Percentiles rank a stretch among this genome's conserved stretches.
Conservation (phyloP, 2,888 invertebrate genomes). For the Agonopterix alstromeriana region DNA sequence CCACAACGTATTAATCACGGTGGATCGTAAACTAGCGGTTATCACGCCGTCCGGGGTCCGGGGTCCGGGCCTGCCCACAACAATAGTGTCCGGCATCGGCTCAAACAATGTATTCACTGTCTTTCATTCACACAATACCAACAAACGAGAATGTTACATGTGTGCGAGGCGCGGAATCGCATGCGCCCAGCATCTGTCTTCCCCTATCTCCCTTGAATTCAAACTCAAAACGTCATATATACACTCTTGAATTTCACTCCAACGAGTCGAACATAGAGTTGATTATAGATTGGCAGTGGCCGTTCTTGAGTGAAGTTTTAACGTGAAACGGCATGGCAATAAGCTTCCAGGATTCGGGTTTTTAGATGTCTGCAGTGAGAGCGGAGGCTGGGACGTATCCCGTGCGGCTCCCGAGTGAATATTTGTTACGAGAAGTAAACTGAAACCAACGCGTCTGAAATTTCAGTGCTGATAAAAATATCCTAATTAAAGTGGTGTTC, state of each 20-base stretch:
- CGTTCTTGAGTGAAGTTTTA: conserved; percentile 27
- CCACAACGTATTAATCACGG: conserved; percentile 37
- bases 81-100: conserved; percentile 55
- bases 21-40: conserved; percentile 38
- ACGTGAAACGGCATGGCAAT: conserved; percentile 55
- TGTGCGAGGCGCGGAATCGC: conserved; percentile 40
- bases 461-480: conserved; percentile 25
- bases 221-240: conserved; percentile 21
- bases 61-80: conserved; percentile 44
- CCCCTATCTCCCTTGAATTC: conserved; percentile 39
- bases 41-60: conserved; percentile 30
- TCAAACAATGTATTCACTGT: conserved; percentile 52
- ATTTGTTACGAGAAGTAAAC: conserved; percentile 36
- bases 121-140: conserved; percentile 30
- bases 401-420: conserved; percentile 20
- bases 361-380: conserved; percentile 64
- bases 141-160: conserved; percentile 24
- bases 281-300: conserved; percentile 17
- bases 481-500: conserved; percentile 23
- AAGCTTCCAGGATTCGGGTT: conserved; percentile 68
- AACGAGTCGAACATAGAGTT: not conserved
- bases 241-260: too few relatives aligned
- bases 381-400: conserved; percentile 44
- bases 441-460: conserved; percentile 18
- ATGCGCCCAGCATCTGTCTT: conserved; percentile 74